Base-by-base conservation (phyloP, 2,113 vertebrate genomes). In the Macaca mulatta region DNA sequence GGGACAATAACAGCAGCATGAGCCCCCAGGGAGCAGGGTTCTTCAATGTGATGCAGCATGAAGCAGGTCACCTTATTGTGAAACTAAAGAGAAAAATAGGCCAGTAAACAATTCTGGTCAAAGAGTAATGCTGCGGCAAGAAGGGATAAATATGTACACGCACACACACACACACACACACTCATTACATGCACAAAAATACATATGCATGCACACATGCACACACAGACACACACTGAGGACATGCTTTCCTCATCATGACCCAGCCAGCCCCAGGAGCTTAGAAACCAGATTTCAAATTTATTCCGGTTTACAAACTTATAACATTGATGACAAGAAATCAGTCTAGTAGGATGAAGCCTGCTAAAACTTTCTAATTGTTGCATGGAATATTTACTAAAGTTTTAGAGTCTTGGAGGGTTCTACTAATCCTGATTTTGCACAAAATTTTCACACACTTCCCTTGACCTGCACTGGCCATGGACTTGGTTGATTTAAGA, bases 1-100 rank as follows among this genome's bases (percentile, higher is more conserved):
- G 99, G 99, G 45, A 99, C 99, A 93, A 99, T 99, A 82, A 99
- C 99, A 95, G 99, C 99, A 8, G 99, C 99, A 1, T 99, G 99
- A 82, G 99, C 99, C 96, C 99, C 99, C 95, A 99, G 98, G 32
- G 99, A 99, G 98, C 99, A 99, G 0, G 99, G 99, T 98, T 99
- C 99, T 98, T 99, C 99, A 0, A 99, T 99, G 97, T 99, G 99
- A 96, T 99, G 99, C 97, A 99, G 98, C 99, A 99, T 99, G 99
- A 99, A 99, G 98, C 99, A 99, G 94, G 99, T 99, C 98, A 99
- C 99, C 99, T 99, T 99, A 98, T 99, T 99, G 98, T 99, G 99
- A 98, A 99, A 99, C 99, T 99, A 97, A 45, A 97, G 93, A 97
- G 90, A 96, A 96, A 92, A 93, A 32, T 0, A 78, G 88, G 86